phyloP scores from a whole-genome alignment of 2,113 vertebrate species.

The Solea solea region DNA sequence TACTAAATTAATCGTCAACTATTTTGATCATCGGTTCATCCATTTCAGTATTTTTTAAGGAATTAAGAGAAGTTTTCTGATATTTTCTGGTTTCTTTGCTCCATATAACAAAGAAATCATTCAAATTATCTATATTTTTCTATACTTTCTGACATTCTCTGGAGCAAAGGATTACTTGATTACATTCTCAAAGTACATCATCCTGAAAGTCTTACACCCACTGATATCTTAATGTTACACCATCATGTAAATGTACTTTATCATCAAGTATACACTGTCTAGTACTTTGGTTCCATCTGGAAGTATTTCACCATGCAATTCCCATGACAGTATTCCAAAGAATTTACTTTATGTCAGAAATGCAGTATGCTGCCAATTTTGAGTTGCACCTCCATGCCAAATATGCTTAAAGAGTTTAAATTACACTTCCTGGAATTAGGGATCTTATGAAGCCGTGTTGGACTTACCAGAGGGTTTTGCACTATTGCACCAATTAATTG shows the following conservation, averaged over 20 bases:
- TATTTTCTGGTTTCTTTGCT: too few species aligned
- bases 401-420: not conserved
- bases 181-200: constrained; percentile 39
- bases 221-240: constrained; percentile 50
- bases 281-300: constrained; percentile 43
- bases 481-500: constrained; percentile 11
- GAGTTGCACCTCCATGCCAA: constrained; percentile 12
- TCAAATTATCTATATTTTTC: too few species aligned
- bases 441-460: not conserved
- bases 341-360: constrained; percentile 22
- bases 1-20: too few species aligned
- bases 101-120: constrained; percentile 33
- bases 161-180: too few species aligned
- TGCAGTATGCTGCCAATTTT: constrained; percentile 12
- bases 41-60: too few species aligned
- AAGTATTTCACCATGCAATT: constrained; percentile 24
- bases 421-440: not conserved
- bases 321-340: constrained; percentile 25
- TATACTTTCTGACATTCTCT: too few species aligned
- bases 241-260: constrained; percentile 51
- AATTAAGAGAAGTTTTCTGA: too few species aligned
- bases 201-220: constrained; percentile 41
- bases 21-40: too few species aligned
- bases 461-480: not conserved
- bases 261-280: constrained; percentile 32